A percentile compares a stretch with the other conserved stretches of the same genome.
Conservation (phyloP, 1,140 invertebrate species). For the Megalopta genalis region DNA sequence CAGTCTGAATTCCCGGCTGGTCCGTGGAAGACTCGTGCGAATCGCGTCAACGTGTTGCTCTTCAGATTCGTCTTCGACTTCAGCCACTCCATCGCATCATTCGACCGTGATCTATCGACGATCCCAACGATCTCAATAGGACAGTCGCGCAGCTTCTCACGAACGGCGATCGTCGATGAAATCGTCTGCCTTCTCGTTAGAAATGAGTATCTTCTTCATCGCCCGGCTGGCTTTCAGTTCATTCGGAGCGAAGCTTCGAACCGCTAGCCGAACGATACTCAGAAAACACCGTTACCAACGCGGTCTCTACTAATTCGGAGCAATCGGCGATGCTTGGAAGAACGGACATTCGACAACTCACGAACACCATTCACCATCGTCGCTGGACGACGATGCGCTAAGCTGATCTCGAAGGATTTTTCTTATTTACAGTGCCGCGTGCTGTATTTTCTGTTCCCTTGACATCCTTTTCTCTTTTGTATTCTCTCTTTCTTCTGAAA, state of each 20-base stretch:
- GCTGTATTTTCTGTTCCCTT: background rate
- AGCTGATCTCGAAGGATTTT: conserved; percentile 4
- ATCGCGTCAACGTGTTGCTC: background rate
- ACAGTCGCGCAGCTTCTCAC: background rate
- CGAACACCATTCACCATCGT: background rate
- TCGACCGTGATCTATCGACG: too few species aligned
- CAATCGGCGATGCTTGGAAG: background rate
- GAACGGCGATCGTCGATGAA: conserved; percentile 14
- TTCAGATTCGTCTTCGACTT: background rate
- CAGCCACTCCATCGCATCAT: background rate
- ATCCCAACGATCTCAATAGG: background rate
- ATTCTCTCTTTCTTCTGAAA: background rate
- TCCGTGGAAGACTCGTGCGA: conserved; percentile 39
- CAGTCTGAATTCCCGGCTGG: conserved; percentile 63
- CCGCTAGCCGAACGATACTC: conserved; percentile 61
- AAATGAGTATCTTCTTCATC: conserved; percentile 72
- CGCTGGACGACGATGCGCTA: conserved; percentile 25
- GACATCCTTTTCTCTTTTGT: background rate
- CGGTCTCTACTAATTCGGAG: too few species aligned
- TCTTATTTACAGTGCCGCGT: too few species aligned
- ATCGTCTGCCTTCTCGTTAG: background rate
- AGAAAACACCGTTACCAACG: conserved; percentile 69
- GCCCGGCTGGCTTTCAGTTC: conserved; percentile 63
- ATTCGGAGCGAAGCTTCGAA: conserved; percentile 62
- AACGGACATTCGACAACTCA: background rate